Evolutionary conservation across 2,113 vertebrate species (phyloP).

Genomic region (Atrichornis clamosus): DNA sequence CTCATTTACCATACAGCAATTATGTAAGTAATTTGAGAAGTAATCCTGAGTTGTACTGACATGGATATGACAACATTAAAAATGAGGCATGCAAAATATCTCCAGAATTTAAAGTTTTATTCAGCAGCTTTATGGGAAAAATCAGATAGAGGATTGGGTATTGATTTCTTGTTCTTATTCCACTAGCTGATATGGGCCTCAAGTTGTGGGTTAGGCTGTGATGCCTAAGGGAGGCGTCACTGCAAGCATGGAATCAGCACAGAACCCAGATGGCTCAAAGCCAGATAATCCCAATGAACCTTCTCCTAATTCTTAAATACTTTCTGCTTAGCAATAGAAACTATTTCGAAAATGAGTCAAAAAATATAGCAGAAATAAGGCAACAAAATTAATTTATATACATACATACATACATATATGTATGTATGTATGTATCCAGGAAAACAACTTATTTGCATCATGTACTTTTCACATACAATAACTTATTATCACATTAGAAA

Average conservation of each 20-base stretch:
- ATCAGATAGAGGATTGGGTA: background rate
- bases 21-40: background rate
- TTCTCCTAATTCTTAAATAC: background rate
- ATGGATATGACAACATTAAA: background rate
- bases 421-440: background rate
- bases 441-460: background rate
- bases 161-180: background rate
- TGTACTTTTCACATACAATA: constrained; percentile 43
- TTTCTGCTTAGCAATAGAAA: background rate
- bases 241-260: background rate
- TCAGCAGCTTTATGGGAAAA: background rate
- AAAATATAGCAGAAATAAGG: constrained; percentile 35
- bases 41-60: background rate
- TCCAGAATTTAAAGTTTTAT: background rate
- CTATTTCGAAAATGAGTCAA: background rate
- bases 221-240: background rate
- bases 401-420: background rate
- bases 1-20: background rate
- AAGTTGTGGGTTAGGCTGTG: background rate
- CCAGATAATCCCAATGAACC: background rate
- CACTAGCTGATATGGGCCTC: background rate
- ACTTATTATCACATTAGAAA: constrained; percentile 1
- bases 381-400: background rate
- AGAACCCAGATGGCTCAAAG: background rate
- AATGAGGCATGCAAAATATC: background rate